Base-by-base conservation (phyloP, 2,888 invertebrate genomes). In the Itoplectis maculator region DNA sequence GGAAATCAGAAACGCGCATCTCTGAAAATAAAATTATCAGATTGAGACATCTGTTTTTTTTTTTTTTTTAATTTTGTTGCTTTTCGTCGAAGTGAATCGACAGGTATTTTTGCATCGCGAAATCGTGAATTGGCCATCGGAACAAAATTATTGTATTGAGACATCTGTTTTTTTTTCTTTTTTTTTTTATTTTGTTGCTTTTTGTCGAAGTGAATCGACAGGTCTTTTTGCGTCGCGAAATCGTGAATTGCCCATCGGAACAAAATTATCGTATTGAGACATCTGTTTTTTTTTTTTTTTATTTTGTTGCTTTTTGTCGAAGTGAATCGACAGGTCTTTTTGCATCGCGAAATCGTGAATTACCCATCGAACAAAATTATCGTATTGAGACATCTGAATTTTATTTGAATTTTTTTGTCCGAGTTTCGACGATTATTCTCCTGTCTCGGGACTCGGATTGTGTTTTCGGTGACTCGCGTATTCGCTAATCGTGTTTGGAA, bases 401-500 rank as follows among this genome's bases (percentile, higher is more conserved):
- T n/a, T 0, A 5, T 0, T 29, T 13, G 11, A 2, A 11, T 54
- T 54, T 23, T 54, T 54, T 54, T 8, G 5, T 0, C n/a, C n/a
- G n/a, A n/a, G 13, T 45, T 45, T n/a, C 4, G n/a, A 1, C 13
- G 4, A n/a, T 11, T 5, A 45, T 45, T 45, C n/a, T 0, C 13
- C n/a, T n/a, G n/a, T n/a, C n/a, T n/a, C n/a, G n/a, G n/a, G n/a
- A n/a, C 29, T 29, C 29, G 29, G n/a, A 0, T n/a, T 8, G 15
- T 3, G 51, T 20, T 54, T 1, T 54, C 11, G 2, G 11, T 23
- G 13, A 23, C 40, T 40, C 37, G 37, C 37, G 69, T 40, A 70
- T 70, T 42, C 11, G 59, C 49, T 72, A 59, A 45, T 59, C 45
- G 42, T 45, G 59, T 72, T 72, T 59, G 15, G 8, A 59, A 45